These are phyloP conservation scores for Phenacoccus solenopsis DNA, from an alignment of 1,140 invertebrate species.

Conservation along the genomic window DNA sequence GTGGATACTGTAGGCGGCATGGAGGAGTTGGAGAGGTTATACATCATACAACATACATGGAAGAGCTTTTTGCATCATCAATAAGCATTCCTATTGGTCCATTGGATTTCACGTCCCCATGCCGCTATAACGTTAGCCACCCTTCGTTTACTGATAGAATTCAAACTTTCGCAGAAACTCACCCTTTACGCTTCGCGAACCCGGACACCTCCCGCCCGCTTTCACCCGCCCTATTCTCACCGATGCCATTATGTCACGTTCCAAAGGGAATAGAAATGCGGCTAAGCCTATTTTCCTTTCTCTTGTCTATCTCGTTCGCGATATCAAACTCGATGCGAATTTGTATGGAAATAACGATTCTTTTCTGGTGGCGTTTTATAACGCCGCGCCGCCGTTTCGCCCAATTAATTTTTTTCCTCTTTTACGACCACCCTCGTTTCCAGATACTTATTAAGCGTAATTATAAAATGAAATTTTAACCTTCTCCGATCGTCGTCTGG, in stretches of 20 bases:
- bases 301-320: constrained; percentile 7
- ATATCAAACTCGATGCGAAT: neutral
- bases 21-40: constrained; percentile 9
- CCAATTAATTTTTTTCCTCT: neutral
- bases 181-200: constrained; percentile 12
- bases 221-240: constrained; percentile 2
- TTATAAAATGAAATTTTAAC: constrained; percentile 4
- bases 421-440: neutral
- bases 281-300: constrained; percentile 15
- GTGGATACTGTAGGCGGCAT: constrained; percentile 7
- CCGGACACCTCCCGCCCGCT: neutral
- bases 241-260: constrained; percentile 17
- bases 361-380: neutral
- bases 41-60: constrained; percentile 15
- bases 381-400: neutral
- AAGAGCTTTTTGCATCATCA: constrained; percentile 17
- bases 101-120: constrained; percentile 11
- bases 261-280: constrained; percentile 17
- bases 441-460: neutral
- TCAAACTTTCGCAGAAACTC: constrained; percentile 11
- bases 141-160: constrained; percentile 17
- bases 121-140: constrained; percentile 10
- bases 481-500: neutral
- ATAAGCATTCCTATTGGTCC: constrained; percentile 17
- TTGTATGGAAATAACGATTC: neutral